Conservation (phyloP, 2,113 vertebrate genomes). For the Marmota flaviventris region DNA sequence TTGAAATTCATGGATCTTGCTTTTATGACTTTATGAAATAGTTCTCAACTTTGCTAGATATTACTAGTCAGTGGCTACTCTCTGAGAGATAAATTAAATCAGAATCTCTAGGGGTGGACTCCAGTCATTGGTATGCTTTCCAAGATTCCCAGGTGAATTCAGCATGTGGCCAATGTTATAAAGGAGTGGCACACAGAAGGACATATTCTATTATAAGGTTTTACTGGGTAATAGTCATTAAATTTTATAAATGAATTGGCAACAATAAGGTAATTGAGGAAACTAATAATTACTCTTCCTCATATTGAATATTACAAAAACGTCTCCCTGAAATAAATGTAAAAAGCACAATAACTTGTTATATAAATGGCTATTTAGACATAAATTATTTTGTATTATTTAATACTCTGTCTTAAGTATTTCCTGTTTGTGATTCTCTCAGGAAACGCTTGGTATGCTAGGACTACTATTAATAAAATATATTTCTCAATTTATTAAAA, state of each 20-base stretch:
- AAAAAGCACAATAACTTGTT: not conserved
- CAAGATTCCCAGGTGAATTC: not conserved
- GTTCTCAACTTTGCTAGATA: not conserved
- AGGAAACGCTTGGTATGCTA: not conserved
- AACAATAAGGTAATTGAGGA: not conserved
- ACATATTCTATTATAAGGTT: not conserved
- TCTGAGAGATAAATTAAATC: not conserved
- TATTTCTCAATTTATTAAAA: not conserved
- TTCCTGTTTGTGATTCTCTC: slow-evolving; percentile 1
- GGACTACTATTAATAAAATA: not conserved
- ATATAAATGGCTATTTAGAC: not conserved
- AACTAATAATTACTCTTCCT: not conserved
- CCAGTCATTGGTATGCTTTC: not conserved
- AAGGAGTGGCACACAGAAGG: not conserved
- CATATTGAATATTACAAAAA: slow-evolving; percentile 18
- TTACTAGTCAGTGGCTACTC: not conserved
- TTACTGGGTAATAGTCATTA: not conserved
- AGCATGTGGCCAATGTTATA: not conserved
- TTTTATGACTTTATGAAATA: not conserved
- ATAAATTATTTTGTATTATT: slow-evolving; percentile 32
- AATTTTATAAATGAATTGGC: slow-evolving; percentile 12
- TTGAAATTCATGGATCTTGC: not conserved
- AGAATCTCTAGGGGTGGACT: not conserved
- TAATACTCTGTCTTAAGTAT: not conserved
- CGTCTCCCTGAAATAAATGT: not conserved